phyloP scores from a whole-genome alignment of 2,888 invertebrate species.

The Palloptera scutellata region DNA sequence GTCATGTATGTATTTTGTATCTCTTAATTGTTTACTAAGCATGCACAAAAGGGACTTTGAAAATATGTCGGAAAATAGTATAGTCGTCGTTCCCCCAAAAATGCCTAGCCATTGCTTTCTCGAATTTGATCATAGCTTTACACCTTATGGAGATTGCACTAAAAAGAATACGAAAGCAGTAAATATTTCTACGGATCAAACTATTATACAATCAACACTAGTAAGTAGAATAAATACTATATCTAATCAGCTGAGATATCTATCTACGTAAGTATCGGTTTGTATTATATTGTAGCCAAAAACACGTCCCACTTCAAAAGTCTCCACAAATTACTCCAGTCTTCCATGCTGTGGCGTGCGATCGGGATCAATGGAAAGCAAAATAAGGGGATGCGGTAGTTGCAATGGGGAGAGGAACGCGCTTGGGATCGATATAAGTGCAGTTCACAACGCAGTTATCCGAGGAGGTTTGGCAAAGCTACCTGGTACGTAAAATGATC shows the following conservation, averaged over 20 bases:
- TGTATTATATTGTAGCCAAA: constrained; percentile 54
- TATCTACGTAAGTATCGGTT: neutral
- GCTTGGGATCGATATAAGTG: constrained; percentile 64
- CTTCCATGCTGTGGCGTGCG: constrained; percentile 62
- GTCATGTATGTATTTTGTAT: neutral
- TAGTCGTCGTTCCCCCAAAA: constrained; percentile 33
- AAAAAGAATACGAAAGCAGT: constrained; percentile 30
- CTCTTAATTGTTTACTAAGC: constrained; percentile 35
- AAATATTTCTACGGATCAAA: constrained; percentile 38
- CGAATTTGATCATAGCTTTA: constrained; percentile 46
- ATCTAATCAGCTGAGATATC: neutral
- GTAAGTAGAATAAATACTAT: constrained; percentile 30
- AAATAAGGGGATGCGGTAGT: constrained; percentile 48
- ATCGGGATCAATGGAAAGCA: constrained; percentile 41
- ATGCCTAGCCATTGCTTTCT: constrained; percentile 50
- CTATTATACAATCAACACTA: constrained; percentile 46
- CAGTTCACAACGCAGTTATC: constrained; percentile 64
- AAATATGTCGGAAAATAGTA: constrained; percentile 54
- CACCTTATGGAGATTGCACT: constrained; percentile 35
- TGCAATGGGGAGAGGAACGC: constrained; percentile 62
- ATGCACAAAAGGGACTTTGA: constrained; percentile 57
- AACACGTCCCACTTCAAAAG: constrained; percentile 52
- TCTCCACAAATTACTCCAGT: constrained; percentile 63
- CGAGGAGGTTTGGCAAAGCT: constrained; percentile 62
- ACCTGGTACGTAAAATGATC: constrained; percentile 51